Evolutionary conservation across 2,113 vertebrate genomes (phyloP).

Genomic region (Heteronetta atricapilla): DNA sequence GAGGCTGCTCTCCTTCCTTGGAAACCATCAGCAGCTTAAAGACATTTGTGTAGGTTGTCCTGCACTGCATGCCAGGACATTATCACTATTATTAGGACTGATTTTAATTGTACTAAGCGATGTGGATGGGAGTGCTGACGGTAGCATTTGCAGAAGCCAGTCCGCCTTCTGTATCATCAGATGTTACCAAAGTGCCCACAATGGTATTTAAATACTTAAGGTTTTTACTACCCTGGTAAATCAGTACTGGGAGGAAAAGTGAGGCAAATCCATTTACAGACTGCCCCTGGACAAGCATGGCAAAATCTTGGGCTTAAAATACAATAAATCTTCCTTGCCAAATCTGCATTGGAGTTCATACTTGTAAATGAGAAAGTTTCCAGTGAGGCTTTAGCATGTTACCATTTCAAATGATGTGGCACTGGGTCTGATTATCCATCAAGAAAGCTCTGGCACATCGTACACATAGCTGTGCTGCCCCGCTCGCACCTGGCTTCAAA

Average conservation of each 20-base stretch:
- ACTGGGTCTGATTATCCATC: not conserved
- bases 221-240: not conserved
- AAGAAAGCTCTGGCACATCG: not conserved
- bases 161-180: not conserved
- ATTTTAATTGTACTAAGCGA: not conserved
- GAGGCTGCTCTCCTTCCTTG: not conserved
- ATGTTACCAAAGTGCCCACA: not conserved
- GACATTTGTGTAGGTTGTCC: not conserved
- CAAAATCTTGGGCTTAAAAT: not conserved
- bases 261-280: not conserved
- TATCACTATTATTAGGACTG: accelerated
- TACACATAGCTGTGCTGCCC: accelerated
- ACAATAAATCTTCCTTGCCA: not conserved
- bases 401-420: not conserved
- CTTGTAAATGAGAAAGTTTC: not conserved
- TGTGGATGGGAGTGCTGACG: accelerated
- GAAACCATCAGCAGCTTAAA: not conserved
- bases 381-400: too few relatives aligned
- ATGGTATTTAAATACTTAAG: not conserved
- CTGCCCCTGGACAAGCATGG: not conserved
- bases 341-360: accelerated
- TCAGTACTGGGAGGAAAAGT: not conserved
- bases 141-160: not conserved
- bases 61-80: not conserved
- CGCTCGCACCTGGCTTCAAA: accelerated